Base-by-base conservation (phyloP, 2,113 vertebrate genomes). In the Cebidichthys violaceus region DNA sequence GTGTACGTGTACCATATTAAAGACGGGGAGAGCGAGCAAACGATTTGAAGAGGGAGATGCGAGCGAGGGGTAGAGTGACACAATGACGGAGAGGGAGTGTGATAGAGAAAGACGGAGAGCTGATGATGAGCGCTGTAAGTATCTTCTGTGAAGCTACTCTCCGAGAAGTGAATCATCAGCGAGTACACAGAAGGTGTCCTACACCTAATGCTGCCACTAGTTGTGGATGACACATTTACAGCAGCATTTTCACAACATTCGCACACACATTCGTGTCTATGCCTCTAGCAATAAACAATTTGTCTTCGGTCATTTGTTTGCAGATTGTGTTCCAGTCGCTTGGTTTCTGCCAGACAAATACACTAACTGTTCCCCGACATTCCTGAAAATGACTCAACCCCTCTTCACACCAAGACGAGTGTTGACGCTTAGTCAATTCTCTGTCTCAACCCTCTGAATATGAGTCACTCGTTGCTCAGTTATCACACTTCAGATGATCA, bases 131-230 rank as follows among this genome's bases (percentile, higher is more conserved):
- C 65, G 24, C 20, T 18, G 66, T 37, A 35, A 71, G 70, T 71
- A 9, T 74, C 54, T 69, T 87, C 76, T 50, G 55, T 54, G 75
- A 81, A 82, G 80, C 73, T n/a, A 47, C 68, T 24, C 47, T 73
- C 66, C 18, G 20, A 78, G 70, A 55, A 50, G 59, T 90, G 89
- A 93, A 70, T 91, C 89, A 90, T 68, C 64, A 6, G 60, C 83
- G 17, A 22, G 70, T 60, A 76, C 70, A 71, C 88, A 89, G 82
- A 85, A 82, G 75, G 70, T 80, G 82, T 71, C 75, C 57, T 68
- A 54, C 77, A 64, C 47, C 81, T 9, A 55, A 35, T 50, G 72
- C 64, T 14, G 52, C 77, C 69, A 77, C 39, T n/a, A 55, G 50
- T 68, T 54, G 65, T 37, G 77, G 66, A 73, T 69, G 83, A 89